Conservation (phyloP, 2,797 vertebrate species). For the Cetoscarus ocellatus region DNA sequence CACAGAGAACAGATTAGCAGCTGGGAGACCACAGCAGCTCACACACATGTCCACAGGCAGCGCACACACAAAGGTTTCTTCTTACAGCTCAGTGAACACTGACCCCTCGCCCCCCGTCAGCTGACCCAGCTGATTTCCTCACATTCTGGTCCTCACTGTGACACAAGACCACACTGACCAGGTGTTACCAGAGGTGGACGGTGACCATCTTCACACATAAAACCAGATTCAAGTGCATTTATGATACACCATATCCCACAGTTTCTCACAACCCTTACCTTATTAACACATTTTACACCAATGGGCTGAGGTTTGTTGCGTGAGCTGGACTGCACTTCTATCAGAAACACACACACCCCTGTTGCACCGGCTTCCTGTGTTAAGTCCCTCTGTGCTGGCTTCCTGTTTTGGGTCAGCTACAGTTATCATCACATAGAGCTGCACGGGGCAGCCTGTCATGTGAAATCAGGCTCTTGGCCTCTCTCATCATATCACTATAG, state of each 20-base stretch:
- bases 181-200: conserved; percentile 3
- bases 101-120: conserved; percentile 50
- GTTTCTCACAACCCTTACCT: background rate
- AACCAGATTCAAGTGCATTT: background rate
- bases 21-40: conserved; percentile 48
- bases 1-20: conserved; percentile 65
- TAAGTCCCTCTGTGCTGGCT: conserved; percentile 77
- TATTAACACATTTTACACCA: conserved; percentile 27
- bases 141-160: conserved; percentile 39
- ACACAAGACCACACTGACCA: conserved; percentile 34
- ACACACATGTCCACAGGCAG: conserved; percentile 10
- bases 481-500: conserved; percentile 58
- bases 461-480: conserved; percentile 70
- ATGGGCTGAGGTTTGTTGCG: conserved; percentile 25
- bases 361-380: conserved; percentile 80
- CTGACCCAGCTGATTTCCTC: conserved; percentile 61
- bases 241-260: background rate
- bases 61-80: conserved; percentile 55
- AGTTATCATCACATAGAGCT: conserved; percentile 79
- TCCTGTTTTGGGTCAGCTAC: conserved; percentile 83
- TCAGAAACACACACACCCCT: conserved; percentile 63
- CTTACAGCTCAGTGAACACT: conserved; percentile 37
- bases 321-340: conserved; percentile 41
- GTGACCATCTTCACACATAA: conserved; percentile 2
- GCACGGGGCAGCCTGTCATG: conserved; percentile 69